Percentiles rank a stretch among this genome's conserved stretches.
phyloP scores from a whole-genome alignment of 1,140 invertebrate species.

The Heliconius himera region DNA sequence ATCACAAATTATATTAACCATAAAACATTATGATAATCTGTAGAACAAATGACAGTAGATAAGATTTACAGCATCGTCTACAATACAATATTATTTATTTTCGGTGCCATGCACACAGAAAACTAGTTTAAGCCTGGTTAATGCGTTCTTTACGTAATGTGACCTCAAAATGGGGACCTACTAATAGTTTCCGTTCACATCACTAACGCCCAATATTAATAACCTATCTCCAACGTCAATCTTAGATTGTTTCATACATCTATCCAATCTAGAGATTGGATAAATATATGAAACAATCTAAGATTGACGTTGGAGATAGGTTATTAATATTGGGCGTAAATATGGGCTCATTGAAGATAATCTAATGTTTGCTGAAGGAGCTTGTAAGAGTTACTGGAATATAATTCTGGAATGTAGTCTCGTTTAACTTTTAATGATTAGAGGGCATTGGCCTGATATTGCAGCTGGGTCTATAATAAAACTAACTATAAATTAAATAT shows the following conservation, averaged over 20 bases:
- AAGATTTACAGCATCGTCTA: slow-evolving; percentile 58
- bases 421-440: slow-evolving; percentile 20
- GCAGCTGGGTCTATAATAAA: not conserved
- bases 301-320: too few species aligned
- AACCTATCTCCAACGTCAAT: too few species aligned
- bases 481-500: too few species aligned
- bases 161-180: slow-evolving; percentile 49
- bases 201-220: too few species aligned
- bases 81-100: slow-evolving; percentile 74
- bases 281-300: too few species aligned
- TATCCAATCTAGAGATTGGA: too few species aligned
- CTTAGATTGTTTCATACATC: too few species aligned
- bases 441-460: slow-evolving; percentile 33
- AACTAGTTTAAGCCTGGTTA: slow-evolving; percentile 61
- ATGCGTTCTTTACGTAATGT: slow-evolving; percentile 46
- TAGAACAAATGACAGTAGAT: slow-evolving; percentile 50
- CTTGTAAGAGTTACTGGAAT: not conserved
- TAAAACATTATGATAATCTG: slow-evolving; percentile 37
- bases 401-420: slow-evolving; percentile 34
- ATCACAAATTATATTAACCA: not conserved
- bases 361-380: slow-evolving; percentile 40
- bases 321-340: too few species aligned
- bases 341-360: slow-evolving; percentile 53
- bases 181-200: slow-evolving; percentile 54
- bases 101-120: slow-evolving; percentile 49